Percentiles rank a stretch among this genome's conserved stretches.
phyloP scores from a whole-genome alignment of 2,113 vertebrate genomes.

The Anthoscopus minutus region DNA sequence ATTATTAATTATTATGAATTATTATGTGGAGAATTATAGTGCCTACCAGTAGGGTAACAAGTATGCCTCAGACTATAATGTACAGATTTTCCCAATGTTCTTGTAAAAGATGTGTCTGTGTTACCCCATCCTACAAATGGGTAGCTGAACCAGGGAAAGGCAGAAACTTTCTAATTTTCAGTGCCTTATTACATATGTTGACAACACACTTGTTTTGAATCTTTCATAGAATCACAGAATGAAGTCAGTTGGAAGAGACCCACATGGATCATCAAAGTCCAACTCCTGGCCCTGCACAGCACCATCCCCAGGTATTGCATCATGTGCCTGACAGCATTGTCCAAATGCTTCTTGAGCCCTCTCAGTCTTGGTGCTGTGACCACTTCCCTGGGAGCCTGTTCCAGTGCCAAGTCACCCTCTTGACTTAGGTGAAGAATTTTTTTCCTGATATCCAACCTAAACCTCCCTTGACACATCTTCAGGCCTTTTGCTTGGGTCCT shows the following conservation, averaged over 20 bases:
- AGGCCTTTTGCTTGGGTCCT: neutral
- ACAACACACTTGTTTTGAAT: neutral
- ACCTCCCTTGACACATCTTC: neutral
- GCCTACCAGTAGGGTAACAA: neutral
- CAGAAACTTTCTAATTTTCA: neutral
- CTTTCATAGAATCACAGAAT: neutral
- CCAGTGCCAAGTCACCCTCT: accelerated
- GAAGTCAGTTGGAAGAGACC: neutral
- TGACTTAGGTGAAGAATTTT: neutral
- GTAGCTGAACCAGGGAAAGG: neutral
- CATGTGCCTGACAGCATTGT: accelerated
- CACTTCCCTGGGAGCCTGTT: neutral
- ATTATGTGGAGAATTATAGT: neutral
- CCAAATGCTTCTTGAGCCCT: neutral
- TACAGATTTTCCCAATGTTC: neutral
- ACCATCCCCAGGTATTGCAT: neutral
- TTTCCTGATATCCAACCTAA: neutral
- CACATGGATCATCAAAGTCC: neutral
- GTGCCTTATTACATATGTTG: neutral
- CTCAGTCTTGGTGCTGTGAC: neutral
- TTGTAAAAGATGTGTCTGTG: neutral
- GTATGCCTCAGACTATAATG: neutral
- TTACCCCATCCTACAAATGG: neutral
- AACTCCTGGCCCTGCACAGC: too few relatives aligned
- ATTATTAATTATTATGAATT: neutral